Percentiles rank a stretch among this genome's conserved stretches.
phyloP scores from a whole-genome alignment of 2,113 vertebrate genomes.

The Aegypius monachus region DNA sequence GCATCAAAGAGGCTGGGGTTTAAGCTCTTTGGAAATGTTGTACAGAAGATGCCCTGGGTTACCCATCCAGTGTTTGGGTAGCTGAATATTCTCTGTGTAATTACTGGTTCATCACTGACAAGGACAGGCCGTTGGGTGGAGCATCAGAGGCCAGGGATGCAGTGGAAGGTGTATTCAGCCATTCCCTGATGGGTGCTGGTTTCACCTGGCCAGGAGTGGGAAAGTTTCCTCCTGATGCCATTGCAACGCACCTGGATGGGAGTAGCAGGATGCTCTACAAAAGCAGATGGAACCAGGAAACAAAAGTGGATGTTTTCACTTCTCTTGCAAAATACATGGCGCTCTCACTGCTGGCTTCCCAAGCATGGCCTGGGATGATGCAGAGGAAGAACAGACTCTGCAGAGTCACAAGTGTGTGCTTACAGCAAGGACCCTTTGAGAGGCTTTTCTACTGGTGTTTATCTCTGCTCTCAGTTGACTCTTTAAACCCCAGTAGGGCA shows the following conservation, averaged over 20 bases:
- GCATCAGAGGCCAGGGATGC: neutral
- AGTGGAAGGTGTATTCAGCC: neutral
- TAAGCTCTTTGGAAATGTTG: neutral
- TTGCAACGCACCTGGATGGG: neutral
- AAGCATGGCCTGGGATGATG: accelerated
- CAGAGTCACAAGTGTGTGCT: neutral
- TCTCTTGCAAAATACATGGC: neutral
- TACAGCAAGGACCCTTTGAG: neutral
- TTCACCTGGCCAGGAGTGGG: neutral
- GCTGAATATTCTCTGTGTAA: neutral
- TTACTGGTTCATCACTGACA: neutral
- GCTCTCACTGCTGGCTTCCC: neutral
- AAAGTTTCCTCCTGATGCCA: neutral
- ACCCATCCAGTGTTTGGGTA: neutral
- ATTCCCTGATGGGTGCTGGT: accelerated
- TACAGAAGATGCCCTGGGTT: neutral
- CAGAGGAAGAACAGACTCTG: neutral
- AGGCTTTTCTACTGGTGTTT: neutral
- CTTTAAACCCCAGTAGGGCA: neutral
- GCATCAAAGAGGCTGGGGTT: neutral
- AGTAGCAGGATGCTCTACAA: neutral
- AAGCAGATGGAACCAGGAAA: neutral
- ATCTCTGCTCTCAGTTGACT: neutral
- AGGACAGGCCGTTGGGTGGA: neutral
- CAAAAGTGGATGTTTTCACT: neutral